These are phyloP conservation scores for Apis laboriosa DNA, from an alignment of 1,140 invertebrate genomes.

Conservation along the genomic window DNA sequence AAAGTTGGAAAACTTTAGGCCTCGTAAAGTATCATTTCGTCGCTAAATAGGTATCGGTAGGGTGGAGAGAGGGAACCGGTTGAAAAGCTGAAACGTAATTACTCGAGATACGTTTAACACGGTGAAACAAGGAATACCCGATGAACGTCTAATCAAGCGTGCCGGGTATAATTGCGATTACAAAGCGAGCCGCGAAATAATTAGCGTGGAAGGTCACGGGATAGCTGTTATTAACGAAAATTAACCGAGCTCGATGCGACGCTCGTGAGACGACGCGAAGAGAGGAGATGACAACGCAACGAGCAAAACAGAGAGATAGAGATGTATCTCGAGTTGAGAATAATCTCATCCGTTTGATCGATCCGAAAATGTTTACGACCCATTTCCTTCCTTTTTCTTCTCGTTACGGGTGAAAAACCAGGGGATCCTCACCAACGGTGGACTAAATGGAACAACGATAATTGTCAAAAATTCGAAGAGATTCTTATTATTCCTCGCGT, in stretches of 20 bases:
- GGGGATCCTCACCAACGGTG: too few species aligned
- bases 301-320: background rate
- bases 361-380: too few species aligned
- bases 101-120: slow-evolving; percentile 25
- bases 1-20: background rate
- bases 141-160: slow-evolving; percentile 31
- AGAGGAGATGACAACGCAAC: too few species aligned
- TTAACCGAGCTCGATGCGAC: slow-evolving; percentile 1
- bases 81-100: slow-evolving; percentile 25
- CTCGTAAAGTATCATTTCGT: slow-evolving; percentile 23
- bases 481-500: too few species aligned
- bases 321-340: too few species aligned
- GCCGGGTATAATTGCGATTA: background rate
- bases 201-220: slow-evolving; percentile 4
- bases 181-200: slow-evolving; percentile 25
- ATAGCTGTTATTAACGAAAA: slow-evolving; percentile 32
- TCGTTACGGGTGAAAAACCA: too few species aligned
- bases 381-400: too few species aligned
- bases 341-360: too few species aligned
- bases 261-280: background rate
- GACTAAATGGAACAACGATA: too few species aligned
- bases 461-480: too few species aligned
- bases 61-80: background rate
- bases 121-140: slow-evolving; percentile 8
- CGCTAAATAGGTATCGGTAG: slow-evolving; percentile 8